Percentiles rank a stretch among this genome's conserved stretches.
These are phyloP conservation scores for Phalacrocorax carbo DNA, from an alignment of 2,113 vertebrate genomes.

Conservation along the genomic window DNA sequence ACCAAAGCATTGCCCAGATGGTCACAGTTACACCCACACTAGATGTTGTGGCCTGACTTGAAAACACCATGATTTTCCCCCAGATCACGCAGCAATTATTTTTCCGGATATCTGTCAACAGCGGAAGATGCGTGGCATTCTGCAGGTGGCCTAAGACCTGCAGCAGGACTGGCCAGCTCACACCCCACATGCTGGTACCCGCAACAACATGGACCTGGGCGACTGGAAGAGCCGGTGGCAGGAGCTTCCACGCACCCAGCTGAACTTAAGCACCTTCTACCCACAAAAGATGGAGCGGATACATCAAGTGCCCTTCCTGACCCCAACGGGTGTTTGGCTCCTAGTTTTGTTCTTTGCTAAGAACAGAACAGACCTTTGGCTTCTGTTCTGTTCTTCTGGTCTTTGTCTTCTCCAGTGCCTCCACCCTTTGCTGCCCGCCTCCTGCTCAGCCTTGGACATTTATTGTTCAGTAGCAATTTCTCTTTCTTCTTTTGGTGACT, in stretches of 20 bases:
- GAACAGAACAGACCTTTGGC: neutral
- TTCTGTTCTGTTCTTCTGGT: neutral
- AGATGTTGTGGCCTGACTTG: too few relatives aligned
- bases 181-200: rapidly evolving
- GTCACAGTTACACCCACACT: rapidly evolving
- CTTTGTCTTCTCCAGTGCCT: neutral
- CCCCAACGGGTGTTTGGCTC: neutral
- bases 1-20: neutral
- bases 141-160: neutral
- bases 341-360: neutral
- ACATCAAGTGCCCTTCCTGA: neutral
- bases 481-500: neutral
- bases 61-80: neutral
- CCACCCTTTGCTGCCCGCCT: neutral
- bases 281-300: neutral
- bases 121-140: neutral
- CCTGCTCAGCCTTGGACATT: neutral
- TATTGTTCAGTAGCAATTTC: neutral
- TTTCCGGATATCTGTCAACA: neutral
- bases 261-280: neutral
- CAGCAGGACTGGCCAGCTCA: neutral
- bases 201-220: neutral
- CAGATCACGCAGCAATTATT: neutral
- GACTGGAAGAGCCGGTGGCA: neutral
- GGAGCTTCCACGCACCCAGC: neutral